Conservation (phyloP, 2,113 vertebrate genomes). For the Hemibagrus wyckioides region DNA sequence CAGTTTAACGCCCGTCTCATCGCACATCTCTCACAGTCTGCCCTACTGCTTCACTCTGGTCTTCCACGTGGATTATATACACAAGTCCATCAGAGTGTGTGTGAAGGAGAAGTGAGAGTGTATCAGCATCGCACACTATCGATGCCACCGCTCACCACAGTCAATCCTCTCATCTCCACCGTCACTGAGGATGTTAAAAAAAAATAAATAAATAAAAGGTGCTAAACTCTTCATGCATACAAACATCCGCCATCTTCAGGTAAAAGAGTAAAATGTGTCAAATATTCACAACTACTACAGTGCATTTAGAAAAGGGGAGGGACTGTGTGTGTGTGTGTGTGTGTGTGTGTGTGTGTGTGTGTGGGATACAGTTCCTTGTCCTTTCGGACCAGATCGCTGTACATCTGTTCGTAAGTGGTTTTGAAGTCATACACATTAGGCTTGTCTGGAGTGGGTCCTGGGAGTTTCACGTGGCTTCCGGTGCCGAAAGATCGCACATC, state of each 20-base stretch:
- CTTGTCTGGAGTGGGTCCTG: slow-evolving; percentile 97
- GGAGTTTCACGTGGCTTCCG: slow-evolving; percentile 94
- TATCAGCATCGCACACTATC: neutral
- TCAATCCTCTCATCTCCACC: neutral
- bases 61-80: neutral
- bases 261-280: neutral
- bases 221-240: neutral
- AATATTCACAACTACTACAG: neutral
- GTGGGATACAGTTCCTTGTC: slow-evolving; percentile 99
- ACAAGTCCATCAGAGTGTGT: neutral
- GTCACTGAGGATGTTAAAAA: neutral
- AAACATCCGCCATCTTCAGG: neutral
- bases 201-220: neutral
- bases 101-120: neutral
- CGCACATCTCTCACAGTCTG: neutral
- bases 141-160: neutral
- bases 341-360: slow-evolving; percentile 41
- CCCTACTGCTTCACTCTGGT: neutral
- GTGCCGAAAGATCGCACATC: slow-evolving; percentile 97
- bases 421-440: slow-evolving; percentile 99
- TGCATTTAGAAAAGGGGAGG: neutral
- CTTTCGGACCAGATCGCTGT: slow-evolving; percentile 99
- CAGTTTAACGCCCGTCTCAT: too few species aligned
- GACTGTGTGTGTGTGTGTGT: slow-evolving; percentile 2
- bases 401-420: slow-evolving; percentile 99